Evolutionary conservation across 92 coral and sea anemone genomes (phyloP), one percentile per base, ranked within the genome.

Genomic region (Micromussa lordhowensis): DNA sequence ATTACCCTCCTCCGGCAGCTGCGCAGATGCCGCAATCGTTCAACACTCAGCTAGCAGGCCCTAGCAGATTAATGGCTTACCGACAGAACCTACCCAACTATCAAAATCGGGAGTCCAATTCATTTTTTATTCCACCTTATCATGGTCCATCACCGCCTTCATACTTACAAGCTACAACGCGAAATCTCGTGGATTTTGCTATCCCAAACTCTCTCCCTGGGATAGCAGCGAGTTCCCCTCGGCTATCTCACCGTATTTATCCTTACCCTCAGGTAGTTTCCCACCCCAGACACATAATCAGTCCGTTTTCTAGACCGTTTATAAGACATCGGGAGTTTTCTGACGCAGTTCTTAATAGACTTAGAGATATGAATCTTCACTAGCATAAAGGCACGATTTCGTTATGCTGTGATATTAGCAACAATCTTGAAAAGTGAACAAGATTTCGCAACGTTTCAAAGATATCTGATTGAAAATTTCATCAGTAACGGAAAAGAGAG

Each of bases 291-390:
- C 83, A 61, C 61, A 77, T 63, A 40, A 40, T 31, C 24, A 49
- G 89, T 28, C 89, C 49, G 34, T 77, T 44, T 48, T 38, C 66
- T 13, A 31, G 77, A 77, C 48, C 68, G 26, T 77, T 77, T 64
- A 68, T 19, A 29, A 77, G 75, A 32, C 77, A 64, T 19, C 68
- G 55, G 30, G 75, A 66, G 74, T 86, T 86, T 53, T 66, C 88
- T 29, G 75, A 86, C 30, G 77, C 77, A 19, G 76, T 86, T 49
- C 82, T 86, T 5, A 86, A 86, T 54, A 86, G 82, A 3, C 68
- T 86, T 29, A 59, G 77, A 34, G 76, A 85, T 12, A 22, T 21
- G 35, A 83, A 83, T 36, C 87, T 83, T 71, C 87, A 71, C 19
- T 73, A 35, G 49, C 29, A 24, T 3, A 29, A 32, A 35, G 30